Percentiles rank a stretch among this genome's conserved stretches.
These are phyloP conservation scores for Drosophila affinis DNA, from an alignment of 2,888 invertebrate genomes.

Conservation along the genomic window DNA sequence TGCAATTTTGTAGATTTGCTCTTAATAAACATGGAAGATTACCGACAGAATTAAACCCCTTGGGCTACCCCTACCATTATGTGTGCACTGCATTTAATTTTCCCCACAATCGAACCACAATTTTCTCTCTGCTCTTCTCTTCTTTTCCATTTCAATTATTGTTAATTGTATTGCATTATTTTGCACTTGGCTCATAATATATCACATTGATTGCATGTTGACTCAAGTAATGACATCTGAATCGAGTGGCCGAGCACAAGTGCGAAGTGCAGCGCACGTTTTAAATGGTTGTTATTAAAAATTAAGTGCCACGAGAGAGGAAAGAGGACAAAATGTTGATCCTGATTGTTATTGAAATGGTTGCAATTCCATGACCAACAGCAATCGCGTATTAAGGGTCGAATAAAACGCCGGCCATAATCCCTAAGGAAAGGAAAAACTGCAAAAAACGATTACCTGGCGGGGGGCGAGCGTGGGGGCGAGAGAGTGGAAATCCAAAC, in stretches of 20 bases:
- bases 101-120: neutral
- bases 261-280: constrained; percentile 19
- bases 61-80: too few relatives aligned
- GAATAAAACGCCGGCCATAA: constrained; percentile 37
- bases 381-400: constrained; percentile 34
- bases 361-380: constrained; percentile 26
- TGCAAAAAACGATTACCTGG: constrained; percentile 39
- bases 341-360: constrained; percentile 41
- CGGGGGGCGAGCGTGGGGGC: too few relatives aligned
- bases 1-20: too few relatives aligned
- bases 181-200: constrained; percentile 35
- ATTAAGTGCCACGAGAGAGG: constrained; percentile 56
- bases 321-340: neutral
- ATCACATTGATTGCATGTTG: constrained; percentile 62
- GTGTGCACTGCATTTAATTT: neutral
- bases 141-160: neutral
- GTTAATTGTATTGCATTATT: constrained; percentile 26
- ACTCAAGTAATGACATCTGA: constrained; percentile 50
- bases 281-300: constrained; percentile 75
- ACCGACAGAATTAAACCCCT: too few relatives aligned
- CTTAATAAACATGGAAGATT: too few relatives aligned
- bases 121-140: neutral
- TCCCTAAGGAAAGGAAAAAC: constrained; percentile 15
- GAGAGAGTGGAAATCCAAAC: constrained; percentile 1
- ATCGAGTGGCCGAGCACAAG: constrained; percentile 43